Base-by-base conservation (phyloP, 2,113 vertebrate genomes). In the Hyaena hyaena region DNA sequence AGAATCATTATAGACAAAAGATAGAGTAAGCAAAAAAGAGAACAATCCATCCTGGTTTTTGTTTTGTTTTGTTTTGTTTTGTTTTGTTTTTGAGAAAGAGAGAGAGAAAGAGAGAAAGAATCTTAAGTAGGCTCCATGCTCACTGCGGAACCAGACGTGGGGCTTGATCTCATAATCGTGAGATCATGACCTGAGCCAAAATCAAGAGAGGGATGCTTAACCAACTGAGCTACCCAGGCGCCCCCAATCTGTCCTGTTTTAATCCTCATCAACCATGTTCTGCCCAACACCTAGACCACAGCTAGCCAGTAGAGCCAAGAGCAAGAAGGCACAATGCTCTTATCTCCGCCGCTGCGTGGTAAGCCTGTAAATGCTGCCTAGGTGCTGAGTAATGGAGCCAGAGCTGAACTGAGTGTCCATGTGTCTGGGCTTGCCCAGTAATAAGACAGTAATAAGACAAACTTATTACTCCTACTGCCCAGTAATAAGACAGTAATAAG, bases 361-460 rank as follows among this genome's bases (percentile, higher is more conserved):
- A 10, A 48, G 43, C 3, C 23, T n/a, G 28, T 26, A 58, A 35
- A 28, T 21, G 33, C 68, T 73, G 16, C 31, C 63, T 74, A 1
- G 33, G 53, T 26, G 45, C 73, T 11, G 0, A 1, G 8, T 2
- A 15, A 2, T 0, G 6, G 14, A 94, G 23, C 17, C 7, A 35
- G 33, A 33, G 19, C 28, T 61, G 53, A 43, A 1, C 50, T 0
- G 48, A 11, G 58, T 53, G 48, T 81, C 17, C 19, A 3, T 8
- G 8, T 58, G 21, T 50, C 28, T 61, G 43, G 43, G 10, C 24
- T 90, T 85, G 28, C 35, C 24, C n/a, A n/a, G n/a, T n/a, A n/a
- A n/a, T n/a, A n/a, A n/a, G n/a, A n/a, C n/a, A n/a, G n/a, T n/a
- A n/a, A n/a, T n/a, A n/a, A n/a, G n/a, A n/a, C n/a, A n/a, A n/a